Percentiles rank a stretch among this genome's conserved stretches.
These are phyloP conservation scores for Gasterosteus nipponicus DNA, from an alignment of 2,113 vertebrate genomes.

Conservation along the genomic window DNA sequence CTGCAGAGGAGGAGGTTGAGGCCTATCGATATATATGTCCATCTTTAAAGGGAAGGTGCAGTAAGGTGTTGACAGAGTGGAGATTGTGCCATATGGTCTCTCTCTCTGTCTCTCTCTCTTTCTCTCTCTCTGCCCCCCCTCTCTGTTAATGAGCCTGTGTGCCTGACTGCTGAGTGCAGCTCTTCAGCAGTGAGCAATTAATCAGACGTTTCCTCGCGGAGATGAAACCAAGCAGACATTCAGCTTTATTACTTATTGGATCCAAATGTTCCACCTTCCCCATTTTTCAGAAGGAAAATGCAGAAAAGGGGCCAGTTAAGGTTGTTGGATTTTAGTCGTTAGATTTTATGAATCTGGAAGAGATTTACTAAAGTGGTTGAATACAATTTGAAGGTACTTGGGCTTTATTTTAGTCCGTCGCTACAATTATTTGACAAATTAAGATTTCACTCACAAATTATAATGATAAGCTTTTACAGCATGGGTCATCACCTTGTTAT, in stretches of 20 bases:
- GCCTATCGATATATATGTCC: constrained; percentile 56
- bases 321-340: constrained; percentile 50
- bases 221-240: constrained; percentile 67
- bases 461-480: not conserved
- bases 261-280: constrained; percentile 53
- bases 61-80: constrained; percentile 49
- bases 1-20: constrained; percentile 19
- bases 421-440: not conserved
- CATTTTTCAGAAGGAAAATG: constrained; percentile 51
- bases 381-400: constrained; percentile 3
- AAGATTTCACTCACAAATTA: not conserved
- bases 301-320: constrained; percentile 35
- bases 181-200: constrained; percentile 78
- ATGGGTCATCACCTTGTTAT: not conserved
- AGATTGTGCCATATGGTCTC: constrained; percentile 20
- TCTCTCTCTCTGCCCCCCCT: constrained; percentile 48
- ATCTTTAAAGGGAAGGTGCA: constrained; percentile 51
- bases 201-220: constrained; percentile 75
- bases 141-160: constrained; percentile 73
- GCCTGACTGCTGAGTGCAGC: constrained; percentile 71
- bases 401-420: not conserved
- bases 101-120: constrained; percentile 30
- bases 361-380: constrained; percentile 13
- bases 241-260: constrained; percentile 67
- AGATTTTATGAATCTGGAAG: constrained; percentile 46